Evolutionary conservation across 2,888 invertebrate genomes (phyloP), one percentile per base, ranked within the genome.

Genomic region (Sipha maydis): DNA sequence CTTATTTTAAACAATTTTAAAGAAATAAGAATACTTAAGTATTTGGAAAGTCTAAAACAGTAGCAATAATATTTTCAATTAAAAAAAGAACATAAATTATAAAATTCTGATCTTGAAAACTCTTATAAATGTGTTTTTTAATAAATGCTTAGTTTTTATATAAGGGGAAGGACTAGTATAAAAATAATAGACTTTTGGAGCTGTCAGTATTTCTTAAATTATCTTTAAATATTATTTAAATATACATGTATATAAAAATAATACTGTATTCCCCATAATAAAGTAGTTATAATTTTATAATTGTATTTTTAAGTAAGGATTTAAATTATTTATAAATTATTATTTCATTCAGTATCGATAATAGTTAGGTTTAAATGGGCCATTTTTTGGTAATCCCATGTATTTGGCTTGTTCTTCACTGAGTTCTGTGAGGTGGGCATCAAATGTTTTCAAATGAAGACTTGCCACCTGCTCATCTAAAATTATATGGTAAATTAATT

Each of bases 321-420:
- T 69, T 9, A 11, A 28, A 69, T 3, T n/a, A n/a, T 31, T 61
- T 61, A 3, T 14, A 71, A 31, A 71, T 28, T 28, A 71, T 31
- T 28, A 71, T 28, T 28, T 71, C 14, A 3, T 76, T 89, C 19
- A 90, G 80, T 90, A 99, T 95, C 99, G 96, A 93, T 99, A 99
- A 93, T 99, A 98, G 92, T 98, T 99, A 90, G 99, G 99, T 93
- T 99, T 99, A 93, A 99, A 99, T 76, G 99, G 99, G 82, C 99
- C 99, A 84, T 98, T 97, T 93, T 99, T 99, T 92, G 97, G 98
- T 61, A 99, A 95, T 90, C 99, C 99, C 93, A 99, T 95, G 92
- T 99, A 99, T 92, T 98, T 98, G 78, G 98, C 98, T 93, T 99
- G 99, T 91, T 99, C 99, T 92, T 99, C 99, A 8, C 96, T 95